Base-by-base conservation (phyloP, 2,888 invertebrate genomes). In the Torymus texanus region DNA sequence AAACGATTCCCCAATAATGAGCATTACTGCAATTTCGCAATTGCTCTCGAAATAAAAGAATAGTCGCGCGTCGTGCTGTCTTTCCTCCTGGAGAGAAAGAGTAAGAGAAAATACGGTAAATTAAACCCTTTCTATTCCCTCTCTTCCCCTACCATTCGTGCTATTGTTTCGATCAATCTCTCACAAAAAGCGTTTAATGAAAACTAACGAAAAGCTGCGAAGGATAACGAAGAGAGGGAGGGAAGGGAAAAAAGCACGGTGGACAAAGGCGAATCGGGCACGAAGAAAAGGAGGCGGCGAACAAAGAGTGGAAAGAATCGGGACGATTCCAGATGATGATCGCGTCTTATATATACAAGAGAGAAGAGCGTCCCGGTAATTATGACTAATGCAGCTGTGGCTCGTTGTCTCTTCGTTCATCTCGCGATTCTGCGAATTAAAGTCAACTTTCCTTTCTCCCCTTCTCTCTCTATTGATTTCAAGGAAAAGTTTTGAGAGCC, bases 381-480 rank as follows among this genome's bases (percentile, higher is more conserved):
- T 82, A 81, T 75, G 82, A 79, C 82, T 82, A 82, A 82, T 80
- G 80, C 78, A 76, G 67, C 66, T 73, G 21, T 16, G 58, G 24
- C 29, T 5, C 8, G 14, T 16, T 29, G 41, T 41, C 41, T 41
- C 41, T 41, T 1, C 21, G 21, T 41, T 8, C 41, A 41, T 41
- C 41, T 41, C 10, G 41, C 41, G 41, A 41, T 8, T 41, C 41
- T 8, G 41, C 41, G 41, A 41, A 41, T 41, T 41, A 41, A 41
- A 41, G 41, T 41, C 41, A 41, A 41, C 72, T 24, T n/a, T 59
- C 5, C 41, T 50, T 41, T 12, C 18, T 13, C 0, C 2, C 56
- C 29, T 55, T 12, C 16, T 16, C 10, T 21, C 16, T 53, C 41
- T 41, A 41, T 41, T 41, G 41, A 41, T 41, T 8, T 41, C 8